Percentiles rank a stretch among this genome's conserved stretches.
phyloP scores from a whole-genome alignment of 2,888 invertebrate species.

The Eugnorisma glareosa region DNA sequence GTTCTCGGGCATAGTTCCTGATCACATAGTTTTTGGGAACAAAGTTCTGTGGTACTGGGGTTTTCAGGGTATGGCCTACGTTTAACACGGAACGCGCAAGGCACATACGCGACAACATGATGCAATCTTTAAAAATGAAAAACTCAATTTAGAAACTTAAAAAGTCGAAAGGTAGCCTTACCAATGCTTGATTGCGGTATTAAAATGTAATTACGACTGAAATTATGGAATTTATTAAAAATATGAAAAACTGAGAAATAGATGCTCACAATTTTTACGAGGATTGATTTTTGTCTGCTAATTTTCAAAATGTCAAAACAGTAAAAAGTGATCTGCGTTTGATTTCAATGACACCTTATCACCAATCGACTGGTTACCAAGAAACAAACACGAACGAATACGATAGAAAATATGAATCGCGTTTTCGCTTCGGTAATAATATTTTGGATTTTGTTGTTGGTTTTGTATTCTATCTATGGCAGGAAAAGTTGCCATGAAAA shows the following conservation, averaged over 20 bases:
- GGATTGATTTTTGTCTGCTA: slow-evolving; percentile 25
- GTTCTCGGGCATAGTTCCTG: slow-evolving; percentile 90
- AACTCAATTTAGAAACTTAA: not conserved
- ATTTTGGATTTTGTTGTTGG: not conserved
- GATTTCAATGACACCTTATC: slow-evolving; percentile 32
- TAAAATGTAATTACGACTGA: not conserved
- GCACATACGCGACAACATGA: slow-evolving; percentile 89
- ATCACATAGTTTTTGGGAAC: slow-evolving; percentile 87
- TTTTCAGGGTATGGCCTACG: slow-evolving; percentile 81
- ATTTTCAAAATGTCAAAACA: slow-evolving; percentile 47
- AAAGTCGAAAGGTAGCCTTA: not conserved
- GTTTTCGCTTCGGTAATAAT: slow-evolving; percentile 1
- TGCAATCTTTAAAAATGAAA: slow-evolving; percentile 73
- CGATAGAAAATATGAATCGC: not conserved
- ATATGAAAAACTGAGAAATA: not conserved
- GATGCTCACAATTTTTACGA: slow-evolving; percentile 45
- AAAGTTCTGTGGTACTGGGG: slow-evolving; percentile 85
- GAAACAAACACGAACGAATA: not conserved
- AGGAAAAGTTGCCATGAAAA: not conserved
- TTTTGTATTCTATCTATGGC: not conserved
- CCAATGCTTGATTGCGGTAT: not conserved
- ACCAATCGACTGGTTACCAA: slow-evolving; percentile 6
- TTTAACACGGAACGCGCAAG: slow-evolving; percentile 80
- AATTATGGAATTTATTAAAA: not conserved
- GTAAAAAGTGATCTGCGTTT: slow-evolving; percentile 32